A percentile compares a stretch with the other conserved stretches of the same genome.
These are phyloP conservation scores for Rafetus swinhoei DNA, from an alignment of 2,113 vertebrate genomes.

Conservation along the genomic window DNA sequence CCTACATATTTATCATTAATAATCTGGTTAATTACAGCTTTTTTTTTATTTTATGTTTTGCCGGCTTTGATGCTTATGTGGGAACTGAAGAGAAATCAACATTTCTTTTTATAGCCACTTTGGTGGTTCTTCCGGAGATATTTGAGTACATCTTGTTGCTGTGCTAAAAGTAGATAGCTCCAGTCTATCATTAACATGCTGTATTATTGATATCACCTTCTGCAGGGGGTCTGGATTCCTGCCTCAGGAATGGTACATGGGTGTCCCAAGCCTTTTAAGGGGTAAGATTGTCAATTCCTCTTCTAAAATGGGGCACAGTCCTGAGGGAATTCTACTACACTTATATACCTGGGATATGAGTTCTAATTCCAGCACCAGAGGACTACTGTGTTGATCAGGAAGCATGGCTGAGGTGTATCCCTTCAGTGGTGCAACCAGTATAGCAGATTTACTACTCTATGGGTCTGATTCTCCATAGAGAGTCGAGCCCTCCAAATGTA, in stretches of 20 bases:
- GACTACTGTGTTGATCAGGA: background rate
- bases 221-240: background rate
- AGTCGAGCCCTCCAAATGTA: background rate
- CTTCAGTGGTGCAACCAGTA: background rate
- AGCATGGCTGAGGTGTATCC: background rate
- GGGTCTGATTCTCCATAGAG: background rate
- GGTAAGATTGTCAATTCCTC: background rate
- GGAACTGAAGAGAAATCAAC: background rate
- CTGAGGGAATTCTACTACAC: background rate
- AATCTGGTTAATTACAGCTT: constrained; percentile 27
- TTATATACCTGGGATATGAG: background rate
- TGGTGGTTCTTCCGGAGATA: background rate
- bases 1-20: constrained; percentile 26
- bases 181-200: background rate
- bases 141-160: background rate
- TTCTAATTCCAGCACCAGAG: background rate
- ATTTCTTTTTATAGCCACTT: background rate
- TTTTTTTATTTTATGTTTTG: background rate
- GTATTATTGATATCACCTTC: background rate
- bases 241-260: background rate
- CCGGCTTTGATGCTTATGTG: background rate
- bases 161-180: background rate
- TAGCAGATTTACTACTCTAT: background rate
- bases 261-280: background rate
- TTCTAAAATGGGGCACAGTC: background rate